Base-by-base conservation (phyloP, 2,797 vertebrate genomes). In the Lagorchestes hirsutus region DNA sequence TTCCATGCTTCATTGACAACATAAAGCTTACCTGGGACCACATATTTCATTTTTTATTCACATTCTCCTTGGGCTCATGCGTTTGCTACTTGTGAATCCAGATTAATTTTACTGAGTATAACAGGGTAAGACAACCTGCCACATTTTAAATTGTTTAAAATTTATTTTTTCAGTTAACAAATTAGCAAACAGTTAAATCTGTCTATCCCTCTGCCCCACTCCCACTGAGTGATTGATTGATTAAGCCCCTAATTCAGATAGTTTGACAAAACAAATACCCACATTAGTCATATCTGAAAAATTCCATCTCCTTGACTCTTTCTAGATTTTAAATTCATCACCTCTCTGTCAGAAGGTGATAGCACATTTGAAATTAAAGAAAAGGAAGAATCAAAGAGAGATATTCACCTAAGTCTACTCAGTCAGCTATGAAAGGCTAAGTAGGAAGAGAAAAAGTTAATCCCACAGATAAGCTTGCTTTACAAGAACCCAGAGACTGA, bases 41-140 rank as follows among this genome's bases (percentile, higher is more conserved):
- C 1, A 52, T 62, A 92, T 96, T 91, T 95, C 0, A 59, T 92
- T 91, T 55, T 94, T 55, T 93, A 95, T 54, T 87, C 94, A 96
- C 67, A 92, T 55, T 2, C 92, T 92, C 29, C 74, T 58, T 93
- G 52, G 29, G 56, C 90, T 50, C 94, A 29, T 87, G 11, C 18
- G 28, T 74, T 67, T 67, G 5, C 28, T 90, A 93, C 4, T 50
- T 95, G 27, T 90, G 91, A 5, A 29, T 92, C 6, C 31, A 54
- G 22, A 82, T 93, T 92, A 59, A 62, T 57, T 93, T 57, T 96
- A 67, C n/a, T 67, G 14, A 14, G 14, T 18, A n/a, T 67, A 67
- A 16, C n/a, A 67, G 62, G 4, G 59, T n/a, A 1, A 16, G 14
- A n/a, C 14, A 16, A 67, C 31, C 34, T 67, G 34, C 62, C 62